Percentiles rank a stretch among this genome's conserved stretches.
Conservation (phyloP, 2,888 invertebrate species). For the Lysandra bellargus region DNA sequence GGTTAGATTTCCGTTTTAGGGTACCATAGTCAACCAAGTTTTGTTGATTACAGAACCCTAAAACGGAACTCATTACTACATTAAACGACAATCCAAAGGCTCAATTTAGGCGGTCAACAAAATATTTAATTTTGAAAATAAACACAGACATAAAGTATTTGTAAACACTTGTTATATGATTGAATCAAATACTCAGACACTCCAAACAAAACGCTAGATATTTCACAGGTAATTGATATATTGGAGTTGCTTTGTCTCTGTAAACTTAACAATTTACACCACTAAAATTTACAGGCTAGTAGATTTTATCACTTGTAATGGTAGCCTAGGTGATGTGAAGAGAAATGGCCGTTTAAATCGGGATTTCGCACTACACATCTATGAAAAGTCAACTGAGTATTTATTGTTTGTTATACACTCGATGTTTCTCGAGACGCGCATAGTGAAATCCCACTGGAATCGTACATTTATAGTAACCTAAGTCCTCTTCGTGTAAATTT, state of each 20-base stretch:
- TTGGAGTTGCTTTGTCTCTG: conserved; percentile 20
- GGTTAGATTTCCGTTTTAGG: too few species aligned
- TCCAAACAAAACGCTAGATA: conserved; percentile 22
- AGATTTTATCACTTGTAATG: conserved; percentile 17
- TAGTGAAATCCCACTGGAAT: too few species aligned
- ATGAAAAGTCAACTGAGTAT: neutral
- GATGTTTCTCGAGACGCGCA: too few species aligned
- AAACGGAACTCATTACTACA: too few species aligned
- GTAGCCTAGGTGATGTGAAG: conserved; percentile 3
- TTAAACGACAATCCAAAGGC: neutral
- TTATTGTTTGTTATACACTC: too few species aligned
- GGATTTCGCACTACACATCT: neutral
- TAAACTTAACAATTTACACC: conserved; percentile 23
- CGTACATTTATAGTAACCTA: too few species aligned
- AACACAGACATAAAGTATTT: conserved; percentile 23
- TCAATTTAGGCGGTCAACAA: neutral
- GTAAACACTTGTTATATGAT: conserved; percentile 25
- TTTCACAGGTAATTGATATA: conserved; percentile 29
- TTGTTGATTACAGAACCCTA: too few species aligned
- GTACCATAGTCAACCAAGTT: too few species aligned
- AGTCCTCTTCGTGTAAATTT: too few species aligned
- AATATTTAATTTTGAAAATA: conserved; percentile 9
- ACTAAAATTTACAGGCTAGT: neutral
- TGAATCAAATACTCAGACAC: conserved; percentile 28
- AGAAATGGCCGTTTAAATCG: neutral